These are phyloP conservation scores for Fragum whitleyi DNA, from an alignment of 2,888 invertebrate species.

Conservation along the genomic window DNA sequence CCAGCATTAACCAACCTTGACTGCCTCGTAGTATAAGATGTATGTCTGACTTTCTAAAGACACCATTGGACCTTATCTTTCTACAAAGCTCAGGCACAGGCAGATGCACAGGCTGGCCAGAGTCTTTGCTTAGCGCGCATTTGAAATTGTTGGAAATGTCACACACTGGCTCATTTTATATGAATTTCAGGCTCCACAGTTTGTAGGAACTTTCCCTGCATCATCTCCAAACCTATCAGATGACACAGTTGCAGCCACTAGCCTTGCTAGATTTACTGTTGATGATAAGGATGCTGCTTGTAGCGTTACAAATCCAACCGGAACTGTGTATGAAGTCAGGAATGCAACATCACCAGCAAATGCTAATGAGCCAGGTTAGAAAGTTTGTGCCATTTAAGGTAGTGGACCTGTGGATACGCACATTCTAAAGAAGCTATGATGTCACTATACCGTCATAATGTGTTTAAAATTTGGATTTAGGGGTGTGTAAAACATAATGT, in stretches of 20 bases:
- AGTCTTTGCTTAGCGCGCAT: no score
- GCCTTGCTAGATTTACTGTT: constrained; percentile 19
- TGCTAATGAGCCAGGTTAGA: background rate
- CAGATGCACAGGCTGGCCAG: no score
- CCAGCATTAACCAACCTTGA: no score
- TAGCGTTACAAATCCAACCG: constrained; percentile 8
- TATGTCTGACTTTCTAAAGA: no score
- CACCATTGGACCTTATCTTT: no score
- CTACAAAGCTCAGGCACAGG: no score
- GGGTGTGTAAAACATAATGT: no score
- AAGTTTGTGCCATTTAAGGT: background rate
- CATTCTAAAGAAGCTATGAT: background rate
- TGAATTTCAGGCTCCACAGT: constrained; percentile 30
- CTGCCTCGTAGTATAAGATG: no score
- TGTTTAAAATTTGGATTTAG: no score
- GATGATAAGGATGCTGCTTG: constrained; percentile 1
- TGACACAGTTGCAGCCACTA: constrained; percentile 4
- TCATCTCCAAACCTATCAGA: constrained; percentile 15
- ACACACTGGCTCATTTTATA: no score
- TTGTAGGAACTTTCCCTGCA: constrained; percentile 34
- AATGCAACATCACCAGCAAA: constrained; percentile 2
- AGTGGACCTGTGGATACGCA: no score
- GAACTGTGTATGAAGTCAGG: constrained; percentile 11
- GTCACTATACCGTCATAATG: background rate
- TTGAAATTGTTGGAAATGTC: no score